Base-by-base conservation (phyloP, 2,888 invertebrate genomes). In the Augiades crinisus region DNA sequence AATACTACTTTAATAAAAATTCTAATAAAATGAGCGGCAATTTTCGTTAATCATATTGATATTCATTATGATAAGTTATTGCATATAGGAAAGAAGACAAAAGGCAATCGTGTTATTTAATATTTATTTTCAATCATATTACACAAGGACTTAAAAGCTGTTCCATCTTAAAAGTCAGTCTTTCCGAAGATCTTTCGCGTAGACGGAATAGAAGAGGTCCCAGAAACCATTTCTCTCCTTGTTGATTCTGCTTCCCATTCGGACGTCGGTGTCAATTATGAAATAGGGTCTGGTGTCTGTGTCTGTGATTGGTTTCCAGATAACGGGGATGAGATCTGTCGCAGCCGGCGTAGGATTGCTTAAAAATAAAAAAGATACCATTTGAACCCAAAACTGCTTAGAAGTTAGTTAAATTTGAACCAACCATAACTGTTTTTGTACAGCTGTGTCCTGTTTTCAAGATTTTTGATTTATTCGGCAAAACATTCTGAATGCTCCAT, bases 191-290 rank as follows among this genome's bases (percentile, higher is more conserved):
- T 75, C 70, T 54, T 63, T 72, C 4, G 78, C 85, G 30, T 86
- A 87, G 14, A 71, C 59, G 5, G 69, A 65, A 51, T 83, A 81
- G 56, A 88, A 88, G 1, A 88, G 71, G 45, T 88, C 84, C 89
- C 89, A 88, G 58, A 83, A 88, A 0, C 86, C 79, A 78, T 84
- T 82, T 13, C 84, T 72, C 5, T 80, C 72, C 41, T 79, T 75
- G 41, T 70, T 66, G 4, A 80, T 72, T 41, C 89, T 65, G 17
- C 67, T 62, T 27, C 78, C 74, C 47, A 83, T 55, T 8, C 57
- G 55, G 2, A 83, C 58, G 6, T 81, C 70, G 0, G 71, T 64
- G 55, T 81, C 84, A 4, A 88, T 86, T 5, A 78, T 65, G 56
- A 87, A 49, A 27, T 78, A 75, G 0, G 86, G 84, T 52, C 84